Evolutionary conservation across 2,113 vertebrate species (phyloP), one percentile per base, ranked within the genome.

Genomic region (Peromyscus polionotus): DNA sequence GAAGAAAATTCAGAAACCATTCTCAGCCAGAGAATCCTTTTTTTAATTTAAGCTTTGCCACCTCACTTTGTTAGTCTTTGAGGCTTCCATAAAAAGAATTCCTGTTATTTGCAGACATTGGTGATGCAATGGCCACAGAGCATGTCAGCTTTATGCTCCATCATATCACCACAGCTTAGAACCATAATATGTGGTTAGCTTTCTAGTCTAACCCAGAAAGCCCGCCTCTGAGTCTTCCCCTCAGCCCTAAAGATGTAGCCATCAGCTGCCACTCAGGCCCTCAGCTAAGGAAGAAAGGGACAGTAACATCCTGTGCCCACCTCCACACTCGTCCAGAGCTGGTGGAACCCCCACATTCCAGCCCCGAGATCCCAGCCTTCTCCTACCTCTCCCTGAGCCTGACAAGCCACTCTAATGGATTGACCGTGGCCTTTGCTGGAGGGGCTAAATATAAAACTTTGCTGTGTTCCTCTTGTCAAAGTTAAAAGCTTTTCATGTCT

Each of bases 401-500:
- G 98, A 98, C 97, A 97, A 95, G 96, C 85, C 68, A 39, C 91
- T 97, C 95, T 98, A 98, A 99, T 98, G 97, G 98, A 98, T 96
- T 75, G 95, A 77, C 88, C 10, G 5, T 92, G 96, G 98, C 98
- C 98, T 98, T 97, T 97, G 26, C 85, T 75, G 75, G 94, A 98
- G 97, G 96, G 97, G 95, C 98, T 99, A 98, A 98, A 98, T 98
- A 98, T 98, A 98, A 98, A 99, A 98, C 97, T 98, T 98, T 98
- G 97, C 97, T 98, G 86, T 19, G 63, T 94, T 97, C 98, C 98
- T 97, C 98, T 97, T 99, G 98, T 98, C 98, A 98, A 98, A 98
- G 98, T 98, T 99, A 99, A 99, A 99, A 99, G 98, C 98, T 98
- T 99, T 98, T 97, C 98, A 98, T 42, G 95, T 98, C 98, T 98